Conservation (phyloP, 1,140 invertebrate species). For the Drosophila lini region DNA sequence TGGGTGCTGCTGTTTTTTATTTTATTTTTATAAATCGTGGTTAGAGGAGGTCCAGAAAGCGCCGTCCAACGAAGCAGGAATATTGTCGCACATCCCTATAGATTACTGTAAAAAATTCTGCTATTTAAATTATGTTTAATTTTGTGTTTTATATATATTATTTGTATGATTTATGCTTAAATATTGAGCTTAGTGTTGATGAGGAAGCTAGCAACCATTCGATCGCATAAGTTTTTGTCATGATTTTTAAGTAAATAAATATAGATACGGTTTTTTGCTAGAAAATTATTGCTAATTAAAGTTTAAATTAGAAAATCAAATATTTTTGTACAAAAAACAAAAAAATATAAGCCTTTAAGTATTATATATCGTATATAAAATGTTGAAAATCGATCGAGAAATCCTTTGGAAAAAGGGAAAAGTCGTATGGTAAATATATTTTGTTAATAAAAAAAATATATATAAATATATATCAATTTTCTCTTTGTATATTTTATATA, state of each 20-base stretch:
- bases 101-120: too few species aligned
- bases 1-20: background rate
- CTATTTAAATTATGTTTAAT: background rate
- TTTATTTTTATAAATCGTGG: background rate
- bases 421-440: too few species aligned
- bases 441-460: too few species aligned
- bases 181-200: too few species aligned
- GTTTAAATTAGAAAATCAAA: background rate
- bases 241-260: too few species aligned
- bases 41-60: background rate
- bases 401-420: background rate
- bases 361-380: background rate
- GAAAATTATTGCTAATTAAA: background rate
- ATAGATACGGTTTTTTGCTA: too few species aligned
- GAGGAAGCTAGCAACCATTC: too few species aligned
- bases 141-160: background rate
- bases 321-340: too few species aligned
- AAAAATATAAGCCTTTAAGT: background rate
- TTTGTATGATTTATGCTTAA: too few species aligned
- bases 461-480: too few species aligned
- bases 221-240: too few species aligned
- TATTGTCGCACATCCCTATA: conserved; percentile 44
- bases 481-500: too few species aligned
- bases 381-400: background rate
- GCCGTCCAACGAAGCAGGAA: conserved; percentile 37